These are phyloP conservation scores for Parelbella ahira DNA, from an alignment of 2,888 invertebrate genomes.

Conservation along the genomic window DNA sequence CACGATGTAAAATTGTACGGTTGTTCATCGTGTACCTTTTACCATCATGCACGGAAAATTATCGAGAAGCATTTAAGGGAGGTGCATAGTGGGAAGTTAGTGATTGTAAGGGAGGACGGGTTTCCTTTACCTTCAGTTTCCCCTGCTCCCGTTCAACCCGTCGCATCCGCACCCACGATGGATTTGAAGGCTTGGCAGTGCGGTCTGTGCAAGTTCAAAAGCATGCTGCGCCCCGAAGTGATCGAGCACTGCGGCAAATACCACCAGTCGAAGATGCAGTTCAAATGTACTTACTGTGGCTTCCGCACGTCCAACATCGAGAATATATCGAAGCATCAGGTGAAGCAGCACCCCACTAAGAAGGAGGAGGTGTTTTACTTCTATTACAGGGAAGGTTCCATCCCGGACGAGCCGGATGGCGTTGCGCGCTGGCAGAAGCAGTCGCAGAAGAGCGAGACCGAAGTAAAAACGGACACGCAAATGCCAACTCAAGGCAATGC, in stretches of 20 bases:
- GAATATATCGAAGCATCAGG: constrained; percentile 82
- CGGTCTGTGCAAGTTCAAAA: constrained; percentile 83
- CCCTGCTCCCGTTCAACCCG: constrained; percentile 31
- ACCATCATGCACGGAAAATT: constrained; percentile 81
- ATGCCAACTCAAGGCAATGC: background rate
- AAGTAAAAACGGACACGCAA: constrained; percentile 36
- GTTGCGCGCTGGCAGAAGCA: constrained; percentile 59
- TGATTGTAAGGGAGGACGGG: constrained; percentile 57
- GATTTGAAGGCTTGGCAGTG: constrained; percentile 86
- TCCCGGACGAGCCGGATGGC: constrained; percentile 52
- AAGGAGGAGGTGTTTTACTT: constrained; percentile 64
- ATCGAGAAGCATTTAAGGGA: constrained; percentile 85
- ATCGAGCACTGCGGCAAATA: constrained; percentile 77
- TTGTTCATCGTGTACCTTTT: constrained; percentile 84
- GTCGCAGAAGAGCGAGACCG: constrained; percentile 42
- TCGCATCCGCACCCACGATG: constrained; percentile 51
- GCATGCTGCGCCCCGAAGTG: constrained; percentile 81
- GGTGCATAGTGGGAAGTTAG: constrained; percentile 75
- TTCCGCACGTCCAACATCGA: constrained; percentile 76
- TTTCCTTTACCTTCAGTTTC: constrained; percentile 32
- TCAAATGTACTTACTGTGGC: constrained; percentile 85
- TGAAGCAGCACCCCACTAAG: constrained; percentile 76
- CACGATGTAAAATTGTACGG: constrained; percentile 87
- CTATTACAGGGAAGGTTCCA: constrained; percentile 74
- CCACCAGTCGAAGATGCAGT: constrained; percentile 85